These are phyloP conservation scores for Cryptocephalus moraei DNA, from an alignment of 2,888 invertebrate species.

Conservation along the genomic window DNA sequence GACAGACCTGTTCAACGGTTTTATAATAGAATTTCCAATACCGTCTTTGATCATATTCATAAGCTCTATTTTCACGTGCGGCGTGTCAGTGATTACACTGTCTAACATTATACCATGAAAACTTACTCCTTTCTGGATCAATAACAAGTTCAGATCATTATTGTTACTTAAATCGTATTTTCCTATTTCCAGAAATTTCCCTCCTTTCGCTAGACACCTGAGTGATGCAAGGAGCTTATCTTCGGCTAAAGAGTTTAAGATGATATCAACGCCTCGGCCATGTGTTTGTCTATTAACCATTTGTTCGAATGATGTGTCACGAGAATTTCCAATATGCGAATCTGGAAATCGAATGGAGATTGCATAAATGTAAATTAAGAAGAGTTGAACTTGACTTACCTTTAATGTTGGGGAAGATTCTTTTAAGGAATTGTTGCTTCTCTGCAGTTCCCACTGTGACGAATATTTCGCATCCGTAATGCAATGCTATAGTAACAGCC, in stretches of 20 bases:
- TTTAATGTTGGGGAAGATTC: conserved; percentile 38
- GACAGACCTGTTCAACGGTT: conserved; percentile 54
- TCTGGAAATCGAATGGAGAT: no score
- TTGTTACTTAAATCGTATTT: conserved; percentile 71
- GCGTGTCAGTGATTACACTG: conserved; percentile 10
- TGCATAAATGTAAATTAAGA: conserved; percentile 15
- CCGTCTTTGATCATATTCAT: conserved; percentile 1
- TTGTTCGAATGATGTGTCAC: conserved; percentile 77
- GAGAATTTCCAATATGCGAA: conserved; percentile 59
- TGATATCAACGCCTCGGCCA: conserved; percentile 82
- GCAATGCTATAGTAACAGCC: conserved; percentile 56
- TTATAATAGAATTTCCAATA: conserved; percentile 46
- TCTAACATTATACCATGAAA: conserved; percentile 75
- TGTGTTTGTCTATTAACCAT: conserved; percentile 71
- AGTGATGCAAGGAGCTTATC: conserved; percentile 74
- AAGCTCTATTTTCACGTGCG: conserved; percentile 4
- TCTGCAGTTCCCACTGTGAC: conserved; percentile 47
- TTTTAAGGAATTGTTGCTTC: conserved; percentile 53
- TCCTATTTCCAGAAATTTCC: conserved; percentile 77
- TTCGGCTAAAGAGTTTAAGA: conserved; percentile 84
- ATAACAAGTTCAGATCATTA: conserved; percentile 50
- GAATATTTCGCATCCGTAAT: no score
- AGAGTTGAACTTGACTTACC: conserved; percentile 13
- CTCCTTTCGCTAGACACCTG: conserved; percentile 48
- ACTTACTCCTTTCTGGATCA: conserved; percentile 60